Evolutionary conservation across 2,888 invertebrate species (phyloP), one percentile per base, ranked within the genome.

Genomic region (Catonia carolina): DNA sequence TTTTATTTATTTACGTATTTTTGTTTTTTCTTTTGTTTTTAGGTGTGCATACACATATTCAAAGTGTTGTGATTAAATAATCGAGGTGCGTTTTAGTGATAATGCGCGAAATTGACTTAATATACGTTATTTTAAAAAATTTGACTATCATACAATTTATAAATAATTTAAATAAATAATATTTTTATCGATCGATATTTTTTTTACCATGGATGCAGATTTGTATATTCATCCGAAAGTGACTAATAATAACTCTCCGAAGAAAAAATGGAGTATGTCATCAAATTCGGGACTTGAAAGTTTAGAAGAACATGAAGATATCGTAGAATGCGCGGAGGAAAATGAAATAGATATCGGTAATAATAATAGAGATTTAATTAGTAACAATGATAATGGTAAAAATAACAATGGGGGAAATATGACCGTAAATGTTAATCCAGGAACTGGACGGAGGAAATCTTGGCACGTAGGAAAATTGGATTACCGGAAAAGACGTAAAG

Each of bases 381-480:
- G 71, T 15, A 67, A 72, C 66, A 71, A 71, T 61, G 72, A 71
- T 33, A 66, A 76, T 67, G 27, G 27, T 6, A 6, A 6, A 27
- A 27, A 8, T 27, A 6, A 4, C 8, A 8, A 8, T 27, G 27
- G 27, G 4, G 27, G 27, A 6, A 8, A 6, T 6, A 27, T 27
- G 4, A 8, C 5, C 8, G 27, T 27, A 27, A 8, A 8, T 27
- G 8, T 6, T 27, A 27, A 8, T 27, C 5, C 8, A 4, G 27
- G 27, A 27, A 17, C 20, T n/a, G 70, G 73, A 55, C 75, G 82
- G n/a, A 70, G 82, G 60, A 82, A 81, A 64, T 82, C 82, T 3
- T 82, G 82, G 83, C 82, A 76, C 20, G 72, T 74, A 55, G 71
- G 77, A 63, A 78, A 76, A 69, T 73, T 76, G 64, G 78, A 78